phyloP scores from a whole-genome alignment of 1,140 invertebrate genomes.

The Spodoptera litura region DNA sequence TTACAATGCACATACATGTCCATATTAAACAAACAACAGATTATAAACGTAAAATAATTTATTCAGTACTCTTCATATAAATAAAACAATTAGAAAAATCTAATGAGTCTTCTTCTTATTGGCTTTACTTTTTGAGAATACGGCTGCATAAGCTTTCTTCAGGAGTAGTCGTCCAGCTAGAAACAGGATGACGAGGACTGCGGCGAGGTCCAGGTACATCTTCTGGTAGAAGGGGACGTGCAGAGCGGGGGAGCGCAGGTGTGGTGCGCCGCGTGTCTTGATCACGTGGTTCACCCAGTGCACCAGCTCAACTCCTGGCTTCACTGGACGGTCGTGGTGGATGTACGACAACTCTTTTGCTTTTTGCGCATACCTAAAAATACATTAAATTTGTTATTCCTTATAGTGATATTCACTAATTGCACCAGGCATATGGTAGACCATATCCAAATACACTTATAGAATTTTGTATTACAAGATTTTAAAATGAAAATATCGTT shows the following conservation, averaged over 20 bases:
- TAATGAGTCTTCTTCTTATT: not conserved
- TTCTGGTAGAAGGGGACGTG: conserved; percentile 60
- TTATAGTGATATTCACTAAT: no score
- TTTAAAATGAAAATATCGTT: no score
- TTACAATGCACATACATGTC: no score
- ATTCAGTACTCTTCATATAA: no score
- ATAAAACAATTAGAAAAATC: no score
- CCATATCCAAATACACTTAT: no score
- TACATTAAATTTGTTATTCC: no score
- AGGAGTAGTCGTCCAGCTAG: not conserved
- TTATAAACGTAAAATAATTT: no score
- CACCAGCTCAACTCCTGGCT: conserved; percentile 62
- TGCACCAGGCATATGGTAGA: no score
- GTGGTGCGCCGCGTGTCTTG: conserved; percentile 61
- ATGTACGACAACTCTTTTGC: conserved; percentile 61
- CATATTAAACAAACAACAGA: no score
- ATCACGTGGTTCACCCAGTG: conserved; percentile 70
- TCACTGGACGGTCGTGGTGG: conserved; percentile 66
- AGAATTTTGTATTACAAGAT: no score
- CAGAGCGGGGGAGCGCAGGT: conserved; percentile 64
- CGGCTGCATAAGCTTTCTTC: not conserved
- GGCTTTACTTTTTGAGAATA: not conserved
- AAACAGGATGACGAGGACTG: not conserved
- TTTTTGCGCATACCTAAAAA: conserved; percentile 56
- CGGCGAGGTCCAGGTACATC: conserved; percentile 35